Percentiles rank a stretch among this genome's conserved stretches.
These are phyloP conservation scores for Lucinisca nassula DNA, from an alignment of 2,888 invertebrate genomes.

Conservation along the genomic window DNA sequence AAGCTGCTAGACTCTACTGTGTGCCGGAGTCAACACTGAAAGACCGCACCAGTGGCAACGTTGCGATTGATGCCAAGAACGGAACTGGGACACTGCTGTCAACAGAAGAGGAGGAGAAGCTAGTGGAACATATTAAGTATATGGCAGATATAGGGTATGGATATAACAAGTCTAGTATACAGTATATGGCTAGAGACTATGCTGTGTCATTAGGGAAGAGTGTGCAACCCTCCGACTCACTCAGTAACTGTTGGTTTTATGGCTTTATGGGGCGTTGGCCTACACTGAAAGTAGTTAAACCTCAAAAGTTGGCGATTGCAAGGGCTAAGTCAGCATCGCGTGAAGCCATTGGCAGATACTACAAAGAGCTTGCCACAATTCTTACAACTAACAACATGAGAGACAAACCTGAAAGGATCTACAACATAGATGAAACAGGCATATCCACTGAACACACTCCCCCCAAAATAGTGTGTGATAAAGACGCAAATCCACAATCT, in stretches of 20 bases:
- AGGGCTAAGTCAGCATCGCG: not conserved
- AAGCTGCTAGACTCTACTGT: not conserved
- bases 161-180: not conserved
- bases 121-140: not conserved
- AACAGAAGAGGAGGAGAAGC: not conserved
- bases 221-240: not conserved
- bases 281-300: not conserved
- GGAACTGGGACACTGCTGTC: not conserved
- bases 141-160: constrained; percentile 11
- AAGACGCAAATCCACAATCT: not conserved
- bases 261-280: not conserved
- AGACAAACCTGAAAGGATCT: not conserved
- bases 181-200: not conserved
- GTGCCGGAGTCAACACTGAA: not conserved
- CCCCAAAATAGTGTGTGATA: not conserved
- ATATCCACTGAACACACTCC: not conserved
- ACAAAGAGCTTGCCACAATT: not conserved
- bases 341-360: not conserved
- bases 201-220: not conserved
- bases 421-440: constrained; percentile 4
- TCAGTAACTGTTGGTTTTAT: not conserved
- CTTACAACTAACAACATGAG: not conserved
- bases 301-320: not conserved
- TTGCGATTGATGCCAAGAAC: not conserved
- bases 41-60: not conserved